Evolutionary conservation across 2,797 vertebrate genomes (phyloP).

Genomic region (Cynodonichthys magdalenae): DNA sequence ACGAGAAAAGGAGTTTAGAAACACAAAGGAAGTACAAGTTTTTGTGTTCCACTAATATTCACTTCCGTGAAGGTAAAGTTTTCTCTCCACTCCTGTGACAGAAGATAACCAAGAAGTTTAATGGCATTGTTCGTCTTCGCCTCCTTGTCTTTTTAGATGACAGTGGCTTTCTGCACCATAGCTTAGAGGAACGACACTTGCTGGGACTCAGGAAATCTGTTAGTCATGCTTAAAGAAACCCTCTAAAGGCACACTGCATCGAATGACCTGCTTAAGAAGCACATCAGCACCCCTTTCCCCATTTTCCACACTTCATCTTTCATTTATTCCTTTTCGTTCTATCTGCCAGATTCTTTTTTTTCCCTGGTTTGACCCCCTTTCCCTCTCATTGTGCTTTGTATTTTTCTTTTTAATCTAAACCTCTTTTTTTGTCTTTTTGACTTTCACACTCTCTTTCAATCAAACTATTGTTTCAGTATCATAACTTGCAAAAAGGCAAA

Average conservation of each 20-base stretch:
- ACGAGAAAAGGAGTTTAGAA: slow-evolving; percentile 9
- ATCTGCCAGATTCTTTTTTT: slow-evolving; percentile 33
- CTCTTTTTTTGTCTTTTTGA: slow-evolving; percentile 3
- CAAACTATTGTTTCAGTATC: slow-evolving; percentile 2
- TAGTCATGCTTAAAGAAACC: slow-evolving; percentile 70
- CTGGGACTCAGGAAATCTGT: slow-evolving; percentile 69
- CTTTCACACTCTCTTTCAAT: not conserved
- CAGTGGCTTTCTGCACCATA: slow-evolving; percentile 39
- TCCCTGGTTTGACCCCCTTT: slow-evolving; percentile 48
- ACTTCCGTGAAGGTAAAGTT: slow-evolving; percentile 9
- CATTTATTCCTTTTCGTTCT: slow-evolving; percentile 52
- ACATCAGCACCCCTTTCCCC: slow-evolving; percentile 61
- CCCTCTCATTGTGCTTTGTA: slow-evolving; percentile 17
- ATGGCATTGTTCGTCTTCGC: slow-evolving; percentile 55
- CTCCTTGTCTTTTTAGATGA: slow-evolving; percentile 50
- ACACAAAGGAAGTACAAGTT: slow-evolving; percentile 6
- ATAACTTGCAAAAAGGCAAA: not conserved
- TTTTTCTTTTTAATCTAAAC: slow-evolving; percentile 36
- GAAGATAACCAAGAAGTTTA: slow-evolving; percentile 37
- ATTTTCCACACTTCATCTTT: slow-evolving; percentile 67
- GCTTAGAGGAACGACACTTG: slow-evolving; percentile 52
- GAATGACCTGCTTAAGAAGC: slow-evolving; percentile 75
- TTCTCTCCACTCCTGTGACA: slow-evolving; percentile 28
- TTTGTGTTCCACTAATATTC: slow-evolving; percentile 9
- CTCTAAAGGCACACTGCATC: slow-evolving; percentile 56